phyloP scores from a whole-genome alignment of 2,888 invertebrate species.

The Spodoptera littoralis region DNA sequence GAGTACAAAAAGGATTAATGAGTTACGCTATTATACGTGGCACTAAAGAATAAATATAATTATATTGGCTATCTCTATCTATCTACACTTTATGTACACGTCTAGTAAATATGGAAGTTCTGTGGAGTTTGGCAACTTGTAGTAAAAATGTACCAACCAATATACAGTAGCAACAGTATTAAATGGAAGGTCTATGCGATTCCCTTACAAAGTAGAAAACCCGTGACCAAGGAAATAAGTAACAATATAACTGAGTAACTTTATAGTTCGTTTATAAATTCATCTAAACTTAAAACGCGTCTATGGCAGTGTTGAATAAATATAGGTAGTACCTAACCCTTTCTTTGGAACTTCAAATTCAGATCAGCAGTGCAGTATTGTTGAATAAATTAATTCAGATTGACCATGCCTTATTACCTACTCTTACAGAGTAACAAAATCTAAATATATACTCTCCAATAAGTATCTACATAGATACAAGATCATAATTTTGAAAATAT shows the following conservation, averaged over 20 bases:
- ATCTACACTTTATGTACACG: slow-evolving; percentile 82
- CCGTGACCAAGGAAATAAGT: slow-evolving; percentile 1
- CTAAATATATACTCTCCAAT: slow-evolving; percentile 22
- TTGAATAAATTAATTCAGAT: slow-evolving; percentile 44
- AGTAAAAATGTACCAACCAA: slow-evolving; percentile 43
- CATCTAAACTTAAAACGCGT: slow-evolving; percentile 16
- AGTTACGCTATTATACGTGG: slow-evolving; percentile 63
- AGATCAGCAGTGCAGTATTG: slow-evolving; percentile 34
- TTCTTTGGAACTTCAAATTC: not conserved
- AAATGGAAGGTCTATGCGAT: slow-evolving; percentile 31
- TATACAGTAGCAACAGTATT: slow-evolving; percentile 20
- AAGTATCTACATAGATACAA: slow-evolving; percentile 42
- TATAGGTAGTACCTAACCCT: slow-evolving; percentile 12
- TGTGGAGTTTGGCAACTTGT: slow-evolving; percentile 76
- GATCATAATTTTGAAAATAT: slow-evolving; percentile 29
- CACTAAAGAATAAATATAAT: slow-evolving; percentile 69
- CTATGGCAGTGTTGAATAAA: slow-evolving; percentile 38
- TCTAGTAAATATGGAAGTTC: slow-evolving; percentile 67
- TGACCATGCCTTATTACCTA: slow-evolving; percentile 51
- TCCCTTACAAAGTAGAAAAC: slow-evolving; percentile 7
- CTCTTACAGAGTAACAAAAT: slow-evolving; percentile 45
- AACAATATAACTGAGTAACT: too few species aligned
- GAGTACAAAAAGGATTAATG: slow-evolving; percentile 78
- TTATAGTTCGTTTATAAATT: not conserved
- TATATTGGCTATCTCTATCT: slow-evolving; percentile 75